These are phyloP conservation scores for Coregonus clupeaformis DNA, from an alignment of 2,113 vertebrate genomes.

Conservation along the genomic window DNA sequence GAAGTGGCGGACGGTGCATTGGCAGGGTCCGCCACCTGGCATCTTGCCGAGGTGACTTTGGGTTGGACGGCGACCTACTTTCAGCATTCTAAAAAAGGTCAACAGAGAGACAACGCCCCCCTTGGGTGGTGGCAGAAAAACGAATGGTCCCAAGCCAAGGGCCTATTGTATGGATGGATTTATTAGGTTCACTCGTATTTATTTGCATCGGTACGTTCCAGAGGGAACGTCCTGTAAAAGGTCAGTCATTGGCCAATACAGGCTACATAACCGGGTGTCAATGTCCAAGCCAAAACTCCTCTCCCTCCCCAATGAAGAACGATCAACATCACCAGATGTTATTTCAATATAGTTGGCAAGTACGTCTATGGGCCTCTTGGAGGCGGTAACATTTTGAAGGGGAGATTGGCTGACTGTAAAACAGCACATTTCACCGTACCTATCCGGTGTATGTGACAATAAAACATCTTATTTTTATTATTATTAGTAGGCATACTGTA, in stretches of 20 bases:
- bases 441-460: no score
- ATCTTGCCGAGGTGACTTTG: constrained; percentile 14
- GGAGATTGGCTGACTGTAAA: not conserved
- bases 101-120: constrained; percentile 45
- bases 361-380: not conserved
- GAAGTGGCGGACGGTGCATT: constrained; percentile 2
- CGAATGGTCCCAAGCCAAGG: constrained; percentile 26
- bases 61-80: constrained; percentile 13
- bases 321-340: constrained; percentile 2
- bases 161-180: constrained; percentile 27
- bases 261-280: not conserved
- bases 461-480: no score
- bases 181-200: not conserved
- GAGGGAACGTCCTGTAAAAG: constrained; percentile 26
- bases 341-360: not conserved
- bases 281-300: not conserved
- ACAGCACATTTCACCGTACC: no score
- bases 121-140: constrained; percentile 43
- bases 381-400: not conserved
- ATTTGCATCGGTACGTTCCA: constrained; percentile 17
- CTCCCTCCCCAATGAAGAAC: no score
- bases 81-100: constrained; percentile 34
- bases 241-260: constrained; percentile 37
- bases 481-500: not conserved
- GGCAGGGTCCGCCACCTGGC: constrained; percentile 1